Conservation (phyloP, 2,888 invertebrate species). For the Marasmarcha lunaedactyla region DNA sequence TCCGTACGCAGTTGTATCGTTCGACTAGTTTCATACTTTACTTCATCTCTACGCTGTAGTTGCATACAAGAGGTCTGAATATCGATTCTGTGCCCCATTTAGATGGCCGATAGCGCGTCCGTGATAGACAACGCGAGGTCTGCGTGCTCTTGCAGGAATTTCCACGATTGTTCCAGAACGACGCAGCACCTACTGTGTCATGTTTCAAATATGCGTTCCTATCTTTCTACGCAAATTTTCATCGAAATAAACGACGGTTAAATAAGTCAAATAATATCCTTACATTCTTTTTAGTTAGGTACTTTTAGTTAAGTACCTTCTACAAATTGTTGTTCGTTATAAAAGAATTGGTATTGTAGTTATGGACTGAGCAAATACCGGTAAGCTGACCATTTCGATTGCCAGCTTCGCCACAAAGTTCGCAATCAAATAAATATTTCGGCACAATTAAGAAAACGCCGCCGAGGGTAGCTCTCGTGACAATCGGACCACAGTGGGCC, state of each 20-base stretch:
- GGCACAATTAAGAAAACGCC: conserved; percentile 71
- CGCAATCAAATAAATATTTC: conserved; percentile 71
- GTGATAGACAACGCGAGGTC: conserved; percentile 46
- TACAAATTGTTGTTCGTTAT: not conserved
- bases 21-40: conserved; percentile 46
- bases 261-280: not conserved
- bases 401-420: conserved; percentile 58
- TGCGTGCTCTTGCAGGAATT: conserved; percentile 42
- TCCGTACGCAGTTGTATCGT: conserved; percentile 20
- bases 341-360: not conserved
- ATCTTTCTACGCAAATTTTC: too few species aligned
- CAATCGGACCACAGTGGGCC: conserved; percentile 38
- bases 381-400: conserved; percentile 67
- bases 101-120: conserved; percentile 50
- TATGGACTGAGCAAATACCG: conserved; percentile 19
- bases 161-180: conserved; percentile 22
- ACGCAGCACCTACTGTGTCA: conserved; percentile 26
- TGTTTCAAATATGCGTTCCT: conserved; percentile 18
- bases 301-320: not conserved
- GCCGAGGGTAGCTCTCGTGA: conserved; percentile 67
- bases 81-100: conserved; percentile 58
- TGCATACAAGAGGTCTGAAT: conserved; percentile 31
- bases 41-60: conserved; percentile 38
- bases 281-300: not conserved
- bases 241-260: not conserved